Evolutionary conservation across 2,888 invertebrate species (phyloP), one percentile per base, ranked within the genome.

Genomic region (Papilio gigon): DNA sequence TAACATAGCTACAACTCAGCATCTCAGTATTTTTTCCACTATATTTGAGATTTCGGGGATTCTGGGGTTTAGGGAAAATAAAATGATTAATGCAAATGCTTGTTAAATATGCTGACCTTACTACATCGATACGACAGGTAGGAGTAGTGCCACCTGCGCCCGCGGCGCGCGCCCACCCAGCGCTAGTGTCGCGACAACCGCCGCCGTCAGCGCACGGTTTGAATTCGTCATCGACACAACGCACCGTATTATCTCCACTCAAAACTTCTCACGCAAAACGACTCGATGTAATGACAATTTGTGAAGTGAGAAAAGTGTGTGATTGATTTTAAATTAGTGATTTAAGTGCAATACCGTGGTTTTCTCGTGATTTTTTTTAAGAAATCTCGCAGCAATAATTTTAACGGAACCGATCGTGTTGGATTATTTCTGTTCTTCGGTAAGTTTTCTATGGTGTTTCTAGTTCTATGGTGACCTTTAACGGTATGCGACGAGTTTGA

Each of bases 301-400:
- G 87, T 85, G 87, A 77, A 84, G 87, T 90, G 90, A 70, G 79
- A 77, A 75, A 73, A 78, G 84, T 88, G 79, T 75, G 73, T 71
- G 69, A 79, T 87, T 87, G 87, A 72, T 68, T 72, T 64, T 65
- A 71, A 75, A 76, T 70, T 72, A 78, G 85, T 88, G 86, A 73
- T 70, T 35, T 47, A 72, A 70, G 75, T 82, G 83, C 78, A 75
- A 62, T 61, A 78, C 73, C 64, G 71, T 75, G 71, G 73, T 86
- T 88, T 87, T 88, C 74, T 75, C 80, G 87, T 81, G 87, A 77
- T 90, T 90, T 88, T 86, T 76, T 72, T 75, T 78, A 74, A 77
- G 80, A 87, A 90, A 90, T 86, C 84, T 77, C 86, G 80, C 11
- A 79, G 82, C 81, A 84, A 90, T 86, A 87, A 84, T 83, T 80